Evolutionary conservation across 2,113 vertebrate species (phyloP).

Genomic region (Orthonyx spaldingii): DNA sequence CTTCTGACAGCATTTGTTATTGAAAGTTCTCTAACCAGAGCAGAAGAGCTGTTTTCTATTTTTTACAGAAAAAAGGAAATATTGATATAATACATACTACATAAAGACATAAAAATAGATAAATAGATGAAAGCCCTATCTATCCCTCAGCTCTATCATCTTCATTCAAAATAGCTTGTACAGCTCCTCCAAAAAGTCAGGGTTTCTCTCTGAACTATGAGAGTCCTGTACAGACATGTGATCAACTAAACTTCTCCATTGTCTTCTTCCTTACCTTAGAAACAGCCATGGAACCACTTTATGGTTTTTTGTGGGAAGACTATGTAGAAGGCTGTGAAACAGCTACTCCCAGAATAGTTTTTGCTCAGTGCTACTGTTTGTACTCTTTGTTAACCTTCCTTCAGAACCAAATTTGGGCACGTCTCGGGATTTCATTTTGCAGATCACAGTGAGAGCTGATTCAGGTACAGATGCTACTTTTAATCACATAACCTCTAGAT

Average conservation of each 20-base stretch:
- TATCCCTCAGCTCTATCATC: neutral
- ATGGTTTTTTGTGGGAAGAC: neutral
- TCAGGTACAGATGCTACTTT: neutral
- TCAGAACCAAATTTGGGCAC: neutral
- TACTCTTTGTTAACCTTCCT: neutral
- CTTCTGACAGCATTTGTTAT: neutral
- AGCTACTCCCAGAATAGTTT: neutral
- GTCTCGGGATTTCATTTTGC: neutral
- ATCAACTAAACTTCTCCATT: neutral
- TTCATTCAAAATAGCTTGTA: neutral
- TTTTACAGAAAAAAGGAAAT: neutral
- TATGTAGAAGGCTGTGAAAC: neutral
- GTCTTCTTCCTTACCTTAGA: neutral
- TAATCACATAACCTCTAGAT: neutral
- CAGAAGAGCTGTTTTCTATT: neutral
- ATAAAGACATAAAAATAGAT: neutral
- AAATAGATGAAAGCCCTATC: neutral
- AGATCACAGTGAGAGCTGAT: neutral
- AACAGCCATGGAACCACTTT: neutral
- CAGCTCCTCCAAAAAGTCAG: neutral
- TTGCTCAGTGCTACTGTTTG: neutral
- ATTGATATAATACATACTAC: neutral
- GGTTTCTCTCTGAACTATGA: neutral
- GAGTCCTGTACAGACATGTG: neutral
- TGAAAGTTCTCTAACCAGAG: neutral